phyloP scores from a whole-genome alignment of 2,113 vertebrate genomes.

The Ctenodactylus gundi region DNA sequence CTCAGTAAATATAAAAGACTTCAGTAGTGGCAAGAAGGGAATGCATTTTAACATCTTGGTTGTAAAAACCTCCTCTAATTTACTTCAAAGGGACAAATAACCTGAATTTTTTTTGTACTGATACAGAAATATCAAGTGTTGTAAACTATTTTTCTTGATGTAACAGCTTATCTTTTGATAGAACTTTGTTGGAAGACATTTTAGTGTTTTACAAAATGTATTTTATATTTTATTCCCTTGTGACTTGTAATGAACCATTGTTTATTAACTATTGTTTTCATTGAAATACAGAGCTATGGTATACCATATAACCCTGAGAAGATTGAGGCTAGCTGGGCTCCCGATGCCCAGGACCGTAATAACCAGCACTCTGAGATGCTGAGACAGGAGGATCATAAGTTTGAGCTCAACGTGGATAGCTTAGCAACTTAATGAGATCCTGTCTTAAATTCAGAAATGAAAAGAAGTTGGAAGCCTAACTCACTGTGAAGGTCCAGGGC shows the following conservation, averaged over 20 bases:
- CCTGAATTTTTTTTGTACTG: not conserved
- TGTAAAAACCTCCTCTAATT: not conserved
- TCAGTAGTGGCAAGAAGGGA: not conserved
- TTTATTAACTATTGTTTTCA: not conserved
- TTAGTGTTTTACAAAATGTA: not conserved
- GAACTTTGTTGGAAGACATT: not conserved
- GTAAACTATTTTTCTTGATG: not conserved
- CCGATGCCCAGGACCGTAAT: too few relatives aligned
- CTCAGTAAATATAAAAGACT: not conserved
- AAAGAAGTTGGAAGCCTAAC: too few relatives aligned
- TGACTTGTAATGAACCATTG: not conserved
- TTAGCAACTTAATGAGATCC: too few relatives aligned
- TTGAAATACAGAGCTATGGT: not conserved
- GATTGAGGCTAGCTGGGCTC: not conserved
- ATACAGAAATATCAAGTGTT: not conserved
- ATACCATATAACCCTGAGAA: not conserved
- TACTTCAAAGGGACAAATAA: not conserved
- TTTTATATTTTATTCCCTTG: not conserved
- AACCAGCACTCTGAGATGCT: too few relatives aligned
- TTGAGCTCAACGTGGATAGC: too few relatives aligned
- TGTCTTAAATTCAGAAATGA: too few relatives aligned
- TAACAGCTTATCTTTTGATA: not conserved
- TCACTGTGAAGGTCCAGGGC: too few relatives aligned
- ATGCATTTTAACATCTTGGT: not conserved
- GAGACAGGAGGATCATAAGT: too few relatives aligned